phyloP scores from a whole-genome alignment of 1,140 invertebrate species.

The Cherax quadricarinatus region DNA sequence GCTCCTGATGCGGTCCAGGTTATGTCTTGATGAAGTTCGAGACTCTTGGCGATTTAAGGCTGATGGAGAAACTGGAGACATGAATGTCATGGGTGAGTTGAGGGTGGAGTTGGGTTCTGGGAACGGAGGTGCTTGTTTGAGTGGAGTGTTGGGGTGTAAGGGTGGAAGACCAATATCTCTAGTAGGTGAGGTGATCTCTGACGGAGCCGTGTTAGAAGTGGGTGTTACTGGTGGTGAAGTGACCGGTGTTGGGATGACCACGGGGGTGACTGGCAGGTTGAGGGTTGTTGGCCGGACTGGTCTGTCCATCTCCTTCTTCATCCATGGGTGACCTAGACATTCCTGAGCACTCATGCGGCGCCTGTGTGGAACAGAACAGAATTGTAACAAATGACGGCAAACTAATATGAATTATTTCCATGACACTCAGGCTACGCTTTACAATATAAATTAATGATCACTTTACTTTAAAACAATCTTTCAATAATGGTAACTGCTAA shows the following conservation, averaged over 20 bases:
- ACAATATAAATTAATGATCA: too few relatives aligned
- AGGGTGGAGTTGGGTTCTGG: constrained; percentile 37
- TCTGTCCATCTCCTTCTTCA: constrained; percentile 74
- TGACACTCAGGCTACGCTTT: too few relatives aligned
- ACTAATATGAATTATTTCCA: too few relatives aligned
- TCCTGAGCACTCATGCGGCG: constrained; percentile 82
- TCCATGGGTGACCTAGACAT: constrained; percentile 83
- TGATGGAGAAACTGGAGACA: constrained; percentile 30
- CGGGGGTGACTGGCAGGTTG: background rate
- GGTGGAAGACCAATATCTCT: constrained; percentile 53
- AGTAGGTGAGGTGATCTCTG: constrained; percentile 49
- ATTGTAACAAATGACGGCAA: too few relatives aligned
- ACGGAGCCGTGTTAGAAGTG: background rate
- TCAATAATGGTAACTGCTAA: too few relatives aligned
- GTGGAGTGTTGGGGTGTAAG: constrained; percentile 53
- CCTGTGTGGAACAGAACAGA: constrained; percentile 75
- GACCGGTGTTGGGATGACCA: background rate
- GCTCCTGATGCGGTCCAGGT: constrained; percentile 74
- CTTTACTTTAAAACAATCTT: too few relatives aligned
- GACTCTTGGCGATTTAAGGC: constrained; percentile 50
- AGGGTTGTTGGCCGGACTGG: background rate
- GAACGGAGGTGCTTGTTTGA: constrained; percentile 42
- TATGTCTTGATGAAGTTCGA: constrained; percentile 57
- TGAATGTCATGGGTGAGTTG: constrained; percentile 54
- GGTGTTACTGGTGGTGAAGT: background rate